Percentiles rank a stretch among this genome's conserved stretches.
phyloP scores from a whole-genome alignment of 2,113 vertebrate species.

The Rynchops niger region DNA sequence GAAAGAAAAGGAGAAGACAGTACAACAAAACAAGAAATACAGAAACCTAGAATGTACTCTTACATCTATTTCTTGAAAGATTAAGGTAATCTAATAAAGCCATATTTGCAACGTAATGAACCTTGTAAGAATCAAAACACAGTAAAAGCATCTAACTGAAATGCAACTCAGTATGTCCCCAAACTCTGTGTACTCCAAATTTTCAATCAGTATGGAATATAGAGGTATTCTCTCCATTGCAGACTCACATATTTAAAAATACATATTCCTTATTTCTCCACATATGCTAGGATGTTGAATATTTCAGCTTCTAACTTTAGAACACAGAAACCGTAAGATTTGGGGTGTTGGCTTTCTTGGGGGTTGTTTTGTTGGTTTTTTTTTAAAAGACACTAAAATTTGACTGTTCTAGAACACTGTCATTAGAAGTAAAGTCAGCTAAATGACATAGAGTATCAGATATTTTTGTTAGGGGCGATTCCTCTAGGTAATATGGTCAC shows the following conservation, averaged over 20 bases:
- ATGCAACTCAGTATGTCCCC: background rate
- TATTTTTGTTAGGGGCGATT: background rate
- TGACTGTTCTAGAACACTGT: background rate
- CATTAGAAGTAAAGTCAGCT: background rate
- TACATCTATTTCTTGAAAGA: background rate
- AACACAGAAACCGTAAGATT: background rate
- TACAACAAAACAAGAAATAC: constrained; percentile 33
- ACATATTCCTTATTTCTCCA: background rate
- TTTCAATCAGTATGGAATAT: background rate
- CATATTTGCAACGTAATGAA: background rate
- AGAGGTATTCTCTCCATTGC: background rate
- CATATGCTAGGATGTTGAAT: background rate
- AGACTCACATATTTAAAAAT: background rate
- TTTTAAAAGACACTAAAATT: background rate
- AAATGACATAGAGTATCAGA: background rate
- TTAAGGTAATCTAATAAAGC: background rate
- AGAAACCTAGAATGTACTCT: background rate
- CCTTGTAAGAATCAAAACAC: background rate
- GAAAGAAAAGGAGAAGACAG: constrained; percentile 61
- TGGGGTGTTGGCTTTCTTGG: background rate
- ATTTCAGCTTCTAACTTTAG: background rate
- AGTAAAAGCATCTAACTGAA: background rate
- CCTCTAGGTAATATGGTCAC: background rate
- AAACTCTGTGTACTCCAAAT: background rate
- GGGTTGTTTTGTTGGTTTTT: background rate